Conservation (phyloP, 2,113 vertebrate genomes). For the Xiphophorus couchianus region DNA sequence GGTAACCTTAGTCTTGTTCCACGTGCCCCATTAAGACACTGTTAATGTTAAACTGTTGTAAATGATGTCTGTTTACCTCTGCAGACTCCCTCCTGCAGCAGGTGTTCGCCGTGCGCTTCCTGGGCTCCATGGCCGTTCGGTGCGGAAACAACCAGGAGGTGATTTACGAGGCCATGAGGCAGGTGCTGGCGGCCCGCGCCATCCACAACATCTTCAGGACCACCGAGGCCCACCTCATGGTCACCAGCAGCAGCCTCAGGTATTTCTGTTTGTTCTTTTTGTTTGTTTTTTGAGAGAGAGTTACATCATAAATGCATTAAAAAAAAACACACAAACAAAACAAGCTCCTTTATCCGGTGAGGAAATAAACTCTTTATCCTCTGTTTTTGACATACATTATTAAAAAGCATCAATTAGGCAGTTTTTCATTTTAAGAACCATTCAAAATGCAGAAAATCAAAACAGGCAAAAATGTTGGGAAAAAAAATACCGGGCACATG, state of each 20-base stretch:
- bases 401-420: no score
- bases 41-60: neutral
- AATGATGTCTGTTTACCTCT: slow-evolving; percentile 3
- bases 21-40: neutral
- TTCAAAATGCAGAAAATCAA: no score
- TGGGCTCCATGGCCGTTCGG: slow-evolving; percentile 94
- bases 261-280: slow-evolving; percentile 39
- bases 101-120: slow-evolving; percentile 93
- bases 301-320: no score
- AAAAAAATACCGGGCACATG: no score
- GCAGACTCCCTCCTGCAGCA: slow-evolving; percentile 94
- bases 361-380: no score
- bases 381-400: no score
- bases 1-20: slow-evolving; percentile 75
- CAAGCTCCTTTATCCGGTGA: no score
- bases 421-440: no score
- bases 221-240: slow-evolving; percentile 93
- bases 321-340: no score
- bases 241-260: slow-evolving; percentile 90
- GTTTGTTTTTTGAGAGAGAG: no score
- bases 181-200: slow-evolving; percentile 94
- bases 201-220: slow-evolving; percentile 98
- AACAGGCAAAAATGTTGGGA: no score
- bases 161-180: slow-evolving; percentile 97
- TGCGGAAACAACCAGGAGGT: slow-evolving; percentile 86